These are phyloP conservation scores for Polydrusus tereticollis DNA, from an alignment of 2,888 invertebrate species.

Conservation along the genomic window DNA sequence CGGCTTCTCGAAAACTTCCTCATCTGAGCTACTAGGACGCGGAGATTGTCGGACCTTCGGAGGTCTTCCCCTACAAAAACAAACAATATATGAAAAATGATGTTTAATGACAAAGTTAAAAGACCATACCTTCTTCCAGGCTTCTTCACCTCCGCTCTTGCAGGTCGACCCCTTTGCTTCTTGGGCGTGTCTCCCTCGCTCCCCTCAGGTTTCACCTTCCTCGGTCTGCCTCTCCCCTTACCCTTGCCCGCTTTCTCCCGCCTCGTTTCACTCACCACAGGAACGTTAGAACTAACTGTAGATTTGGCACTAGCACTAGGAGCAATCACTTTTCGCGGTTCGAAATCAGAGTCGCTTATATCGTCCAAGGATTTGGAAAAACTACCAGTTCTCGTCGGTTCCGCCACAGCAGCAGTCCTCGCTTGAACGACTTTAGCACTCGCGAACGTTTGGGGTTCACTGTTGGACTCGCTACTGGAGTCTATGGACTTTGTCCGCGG, in stretches of 20 bases:
- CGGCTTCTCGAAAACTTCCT: slow-evolving; percentile 62
- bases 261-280: not conserved
- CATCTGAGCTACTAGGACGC: slow-evolving; percentile 64
- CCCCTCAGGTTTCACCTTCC: slow-evolving; percentile 47
- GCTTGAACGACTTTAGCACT: not conserved
- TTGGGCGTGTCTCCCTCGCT: slow-evolving; percentile 49
- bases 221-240: slow-evolving; percentile 53
- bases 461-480: slow-evolving; percentile 63
- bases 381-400: slow-evolving; percentile 1
- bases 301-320: slow-evolving; percentile 13
- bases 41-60: slow-evolving; percentile 58
- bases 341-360: slow-evolving; percentile 37
- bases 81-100: not conserved
- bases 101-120: not conserved
- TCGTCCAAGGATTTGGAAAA: slow-evolving; percentile 22
- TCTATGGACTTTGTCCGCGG: slow-evolving; percentile 63
- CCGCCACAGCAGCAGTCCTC: not conserved
- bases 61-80: slow-evolving; percentile 58
- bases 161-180: slow-evolving; percentile 55
- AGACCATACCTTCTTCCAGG: slow-evolving; percentile 56
- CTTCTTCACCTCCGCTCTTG: slow-evolving; percentile 52
- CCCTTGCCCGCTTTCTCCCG: slow-evolving; percentile 58
- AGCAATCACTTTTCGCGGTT: slow-evolving; percentile 2
- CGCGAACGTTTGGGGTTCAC: slow-evolving; percentile 22
- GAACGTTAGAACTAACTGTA: slow-evolving; percentile 2